Percentiles rank a stretch among this genome's conserved stretches.
Conservation (phyloP, 2,113 vertebrate genomes). For the Neogobius melanostomus region DNA sequence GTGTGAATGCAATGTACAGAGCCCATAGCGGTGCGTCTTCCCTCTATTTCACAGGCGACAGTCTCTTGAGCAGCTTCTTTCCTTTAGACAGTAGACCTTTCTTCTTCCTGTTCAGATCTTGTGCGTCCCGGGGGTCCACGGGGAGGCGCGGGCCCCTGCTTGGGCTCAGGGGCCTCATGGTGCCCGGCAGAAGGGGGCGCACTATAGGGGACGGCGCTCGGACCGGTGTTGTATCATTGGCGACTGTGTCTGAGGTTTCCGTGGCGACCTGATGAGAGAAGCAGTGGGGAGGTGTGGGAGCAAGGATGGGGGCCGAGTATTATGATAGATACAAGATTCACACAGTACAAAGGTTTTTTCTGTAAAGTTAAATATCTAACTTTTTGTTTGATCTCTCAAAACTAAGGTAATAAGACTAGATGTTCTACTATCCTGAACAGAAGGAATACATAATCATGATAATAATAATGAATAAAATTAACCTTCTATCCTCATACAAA, state of each 20-base stretch:
- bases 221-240: conserved; percentile 81
- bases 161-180: conserved; percentile 87
- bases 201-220: conserved; percentile 88
- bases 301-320: conserved; percentile 43
- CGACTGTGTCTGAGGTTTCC: conserved; percentile 73
- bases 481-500: background rate
- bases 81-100: conserved; percentile 98
- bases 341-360: background rate
- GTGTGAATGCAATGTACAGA: conserved; percentile 60
- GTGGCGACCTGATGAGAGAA: conserved; percentile 81
- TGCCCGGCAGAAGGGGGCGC: conserved; percentile 80
- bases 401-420: too few relatives aligned
- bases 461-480: too few relatives aligned
- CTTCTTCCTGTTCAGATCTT: conserved; percentile 95
- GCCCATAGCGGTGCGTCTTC: conserved; percentile 31
- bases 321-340: conserved; percentile 50
- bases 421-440: too few relatives aligned
- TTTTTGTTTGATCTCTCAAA: background rate
- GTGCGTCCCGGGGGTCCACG: conserved; percentile 72
- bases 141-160: conserved; percentile 65
- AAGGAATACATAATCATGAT: too few relatives aligned
- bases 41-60: conserved; percentile 81
- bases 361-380: background rate
- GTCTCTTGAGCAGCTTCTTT: conserved; percentile 95
- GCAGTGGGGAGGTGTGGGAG: conserved; percentile 60